Evolutionary conservation across 2,888 invertebrate genomes (phyloP), one percentile per base, ranked within the genome.

Genomic region (Eristalinus aeneus): DNA sequence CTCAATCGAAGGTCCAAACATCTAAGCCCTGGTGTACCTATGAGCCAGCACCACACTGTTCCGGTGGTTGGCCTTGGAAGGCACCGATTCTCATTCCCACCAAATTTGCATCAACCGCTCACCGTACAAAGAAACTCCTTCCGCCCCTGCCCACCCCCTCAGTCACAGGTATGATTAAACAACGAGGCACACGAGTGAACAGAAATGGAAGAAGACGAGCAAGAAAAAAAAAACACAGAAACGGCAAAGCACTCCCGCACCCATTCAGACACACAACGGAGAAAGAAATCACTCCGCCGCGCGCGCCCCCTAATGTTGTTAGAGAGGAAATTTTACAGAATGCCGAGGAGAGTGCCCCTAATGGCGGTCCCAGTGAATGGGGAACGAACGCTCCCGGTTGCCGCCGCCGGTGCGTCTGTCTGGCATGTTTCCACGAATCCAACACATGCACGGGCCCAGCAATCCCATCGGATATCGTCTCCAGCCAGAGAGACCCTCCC

Each of bases 261-360:
- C 4, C n/a, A 60, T 34, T 10, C 34, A 56, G 3, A 71, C 23
- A 34, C 20, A 56, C n/a, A 61, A 27, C 27, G 27, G 27, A 64
- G 60, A 68, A 86, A 78, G 74, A 73, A 86, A 82, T 86, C 82
- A 86, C 82, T 82, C 74, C 68, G 73, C 73, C 81, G 68, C 82
- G 77, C 77, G 65, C 27, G 27, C 27, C 61, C 64, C 74, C 39
- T 77, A 82, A 86, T 82, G 74, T 60, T 82, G 64, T 82, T 82
- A 82, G 73, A 81, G 77, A 78, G 64, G 65, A 78, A 77, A 65
- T 64, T 69, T 77, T 68, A 39, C 77, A 71, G 68, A 74, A 77
- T 71, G 27, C 73, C 69, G 73, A 46, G 46, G 34, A 68, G 61
- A 68, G 63, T 73, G 32, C 60, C 64, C 82, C 56, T 74, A 77